These are phyloP conservation scores for Mamestra configurata DNA, from an alignment of 1,140 invertebrate genomes.

Conservation along the genomic window DNA sequence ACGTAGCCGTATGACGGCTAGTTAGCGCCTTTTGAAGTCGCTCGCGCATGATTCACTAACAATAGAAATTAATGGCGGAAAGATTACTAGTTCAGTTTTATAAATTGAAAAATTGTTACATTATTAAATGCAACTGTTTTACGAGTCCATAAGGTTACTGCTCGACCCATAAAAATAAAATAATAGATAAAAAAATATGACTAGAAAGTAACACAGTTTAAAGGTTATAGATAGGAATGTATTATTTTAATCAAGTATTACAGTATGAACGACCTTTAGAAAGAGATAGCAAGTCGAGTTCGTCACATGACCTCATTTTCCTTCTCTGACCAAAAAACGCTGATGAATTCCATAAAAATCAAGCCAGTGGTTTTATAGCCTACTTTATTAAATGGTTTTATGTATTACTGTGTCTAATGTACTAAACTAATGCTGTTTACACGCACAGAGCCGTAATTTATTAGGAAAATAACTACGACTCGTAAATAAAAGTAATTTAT, in stretches of 20 bases:
- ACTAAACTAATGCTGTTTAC: neutral
- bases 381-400: neutral
- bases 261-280: neutral
- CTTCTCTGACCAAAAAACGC: neutral
- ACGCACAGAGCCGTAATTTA: neutral
- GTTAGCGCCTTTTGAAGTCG: neutral
- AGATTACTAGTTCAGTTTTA: neutral
- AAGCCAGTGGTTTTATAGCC: neutral
- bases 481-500: conserved; percentile 5
- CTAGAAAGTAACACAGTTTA: neutral
- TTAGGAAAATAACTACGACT: neutral
- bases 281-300: neutral
- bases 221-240: no score
- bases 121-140: neutral
- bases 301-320: neutral
- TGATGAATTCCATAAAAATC: conserved; percentile 10
- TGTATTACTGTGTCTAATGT: neutral
- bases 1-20: neutral
- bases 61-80: neutral
- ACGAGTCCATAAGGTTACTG: neutral
- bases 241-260: neutral
- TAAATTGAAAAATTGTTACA: neutral
- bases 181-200: no score
- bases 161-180: no score
- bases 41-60: conserved; percentile 1